A percentile compares a stretch with the other conserved stretches of the same genome.
These are phyloP conservation scores for Sapayoa aenigma DNA, from an alignment of 2,113 vertebrate genomes.

Conservation along the genomic window DNA sequence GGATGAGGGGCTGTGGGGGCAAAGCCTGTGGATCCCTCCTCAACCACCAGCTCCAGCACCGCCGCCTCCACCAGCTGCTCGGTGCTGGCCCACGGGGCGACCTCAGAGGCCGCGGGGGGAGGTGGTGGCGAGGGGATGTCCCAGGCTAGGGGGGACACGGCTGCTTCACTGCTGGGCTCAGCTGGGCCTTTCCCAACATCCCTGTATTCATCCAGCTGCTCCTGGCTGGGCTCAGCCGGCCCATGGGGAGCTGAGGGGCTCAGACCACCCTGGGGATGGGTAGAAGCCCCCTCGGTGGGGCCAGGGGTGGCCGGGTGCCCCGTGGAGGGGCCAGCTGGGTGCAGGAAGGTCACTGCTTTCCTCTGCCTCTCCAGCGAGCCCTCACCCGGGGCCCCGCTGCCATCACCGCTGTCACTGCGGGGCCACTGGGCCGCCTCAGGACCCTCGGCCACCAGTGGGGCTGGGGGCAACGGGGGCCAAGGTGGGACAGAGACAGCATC, in stretches of 20 bases:
- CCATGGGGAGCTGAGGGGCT: background rate
- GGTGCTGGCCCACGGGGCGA: rapidly evolving
- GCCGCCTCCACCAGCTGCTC: rapidly evolving
- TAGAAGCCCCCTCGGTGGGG: background rate
- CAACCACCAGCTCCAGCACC: background rate
- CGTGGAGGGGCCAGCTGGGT: rapidly evolving
- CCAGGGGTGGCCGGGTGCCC: background rate
- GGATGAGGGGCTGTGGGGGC: rapidly evolving
- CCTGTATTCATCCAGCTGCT: rapidly evolving
- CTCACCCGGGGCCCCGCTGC: rapidly evolving
- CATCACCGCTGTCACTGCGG: rapidly evolving
- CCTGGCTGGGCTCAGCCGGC: rapidly evolving
- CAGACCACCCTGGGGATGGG: rapidly evolving
- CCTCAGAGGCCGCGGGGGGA: rapidly evolving
- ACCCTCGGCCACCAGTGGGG: background rate
- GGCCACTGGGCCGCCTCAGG: background rate
- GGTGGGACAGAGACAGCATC: rapidly evolving
- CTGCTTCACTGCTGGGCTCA: background rate
- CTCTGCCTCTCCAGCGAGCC: constrained; percentile 26
- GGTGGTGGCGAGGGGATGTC: background rate
- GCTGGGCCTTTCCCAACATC: rapidly evolving
- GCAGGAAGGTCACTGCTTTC: background rate
- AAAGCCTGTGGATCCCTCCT: background rate
- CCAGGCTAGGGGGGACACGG: rapidly evolving
- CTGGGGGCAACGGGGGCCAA: background rate